Percentiles rank a stretch among this genome's conserved stretches.
Evolutionary conservation across 2,797 vertebrate species (phyloP).

Genomic region (Distichodus sexfasciatus): DNA sequence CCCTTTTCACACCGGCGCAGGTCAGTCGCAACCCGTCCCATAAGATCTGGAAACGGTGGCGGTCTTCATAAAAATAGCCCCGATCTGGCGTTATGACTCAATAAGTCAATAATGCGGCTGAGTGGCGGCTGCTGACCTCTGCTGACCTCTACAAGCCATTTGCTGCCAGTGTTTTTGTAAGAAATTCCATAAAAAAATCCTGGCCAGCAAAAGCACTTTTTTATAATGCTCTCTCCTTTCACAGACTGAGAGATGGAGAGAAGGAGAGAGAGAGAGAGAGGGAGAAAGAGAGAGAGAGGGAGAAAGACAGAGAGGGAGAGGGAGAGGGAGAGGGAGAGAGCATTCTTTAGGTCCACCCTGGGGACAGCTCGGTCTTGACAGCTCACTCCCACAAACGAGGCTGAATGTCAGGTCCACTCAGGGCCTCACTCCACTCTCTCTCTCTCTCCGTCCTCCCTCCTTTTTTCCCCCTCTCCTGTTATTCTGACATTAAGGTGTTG

Average conservation of each 20-base stretch:
- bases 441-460: background rate
- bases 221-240: conserved; percentile 36
- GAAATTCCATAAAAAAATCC: conserved; percentile 40
- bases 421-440: background rate
- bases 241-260: background rate
- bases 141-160: conserved; percentile 19
- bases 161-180: conserved; percentile 24
- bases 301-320: conserved; percentile 13
- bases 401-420: conserved; percentile 47
- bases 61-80: too few relatives aligned
- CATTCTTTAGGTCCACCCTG: conserved; percentile 41
- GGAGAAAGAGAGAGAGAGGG: conserved; percentile 10
- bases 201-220: conserved; percentile 30
- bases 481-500: conserved; percentile 55
- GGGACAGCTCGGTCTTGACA: conserved; percentile 58
- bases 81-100: too few relatives aligned
- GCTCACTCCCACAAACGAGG: conserved; percentile 60
- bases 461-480: background rate
- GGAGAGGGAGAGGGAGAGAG: conserved; percentile 13
- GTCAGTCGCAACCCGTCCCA: too few relatives aligned
- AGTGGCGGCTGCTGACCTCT: background rate
- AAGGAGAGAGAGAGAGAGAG: background rate
- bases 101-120: too few relatives aligned
- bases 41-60: too few relatives aligned
- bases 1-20: too few relatives aligned